Evolutionary conservation across 2,113 vertebrate genomes (phyloP).

Genomic region (Empidonax traillii): DNA sequence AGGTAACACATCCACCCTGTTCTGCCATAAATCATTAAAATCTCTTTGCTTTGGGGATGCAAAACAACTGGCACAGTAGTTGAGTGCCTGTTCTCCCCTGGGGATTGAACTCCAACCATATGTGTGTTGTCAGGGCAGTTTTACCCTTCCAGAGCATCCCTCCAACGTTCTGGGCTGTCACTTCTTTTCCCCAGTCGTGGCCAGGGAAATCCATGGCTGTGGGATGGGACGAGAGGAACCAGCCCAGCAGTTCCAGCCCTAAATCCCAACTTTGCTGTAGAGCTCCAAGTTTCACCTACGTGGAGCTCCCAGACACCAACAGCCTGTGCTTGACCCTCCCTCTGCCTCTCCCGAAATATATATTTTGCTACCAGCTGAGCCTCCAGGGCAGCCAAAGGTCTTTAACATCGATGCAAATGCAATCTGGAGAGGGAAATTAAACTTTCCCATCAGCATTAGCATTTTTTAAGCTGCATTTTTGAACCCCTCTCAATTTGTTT

Average conservation of each 20-base stretch:
- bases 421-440: neutral
- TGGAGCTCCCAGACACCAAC: neutral
- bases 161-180: neutral
- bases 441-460: neutral
- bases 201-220: neutral
- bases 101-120: neutral
- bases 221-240: neutral
- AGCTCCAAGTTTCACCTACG: neutral
- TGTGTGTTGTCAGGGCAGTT: neutral
- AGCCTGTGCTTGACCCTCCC: slow-evolving; percentile 28
- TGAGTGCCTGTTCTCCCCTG: neutral
- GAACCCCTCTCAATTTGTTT: neutral
- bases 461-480: neutral
- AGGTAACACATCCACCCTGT: neutral
- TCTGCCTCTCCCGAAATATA: neutral
- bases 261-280: neutral
- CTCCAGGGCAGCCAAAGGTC: slow-evolving; percentile 64
- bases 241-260: neutral
- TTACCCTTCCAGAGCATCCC: neutral
- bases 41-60: neutral
- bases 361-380: slow-evolving; percentile 62
- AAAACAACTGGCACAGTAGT: neutral
- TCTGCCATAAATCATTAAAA: slow-evolving; percentile 28
- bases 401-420: neutral
- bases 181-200: neutral